Evolutionary conservation across 2,888 invertebrate species (phyloP), one percentile per base, ranked within the genome.

Genomic region (Caradrina clavipalpis): DNA sequence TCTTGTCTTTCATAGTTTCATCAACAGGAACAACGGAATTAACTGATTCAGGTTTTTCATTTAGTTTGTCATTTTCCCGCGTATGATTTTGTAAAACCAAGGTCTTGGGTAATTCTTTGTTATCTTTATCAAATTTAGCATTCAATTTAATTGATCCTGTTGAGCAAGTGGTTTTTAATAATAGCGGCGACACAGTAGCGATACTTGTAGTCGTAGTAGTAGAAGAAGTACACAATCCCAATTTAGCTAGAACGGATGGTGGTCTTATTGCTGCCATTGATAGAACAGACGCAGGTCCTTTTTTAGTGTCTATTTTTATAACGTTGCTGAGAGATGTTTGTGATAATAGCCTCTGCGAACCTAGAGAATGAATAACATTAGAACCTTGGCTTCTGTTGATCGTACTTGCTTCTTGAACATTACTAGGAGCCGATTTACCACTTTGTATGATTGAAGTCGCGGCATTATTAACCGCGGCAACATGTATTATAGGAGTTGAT

Each of bases 341-440:
- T 50, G 93, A 89, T 58, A 95, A 80, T 47, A 94, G 73, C 78
- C 94, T 89, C 85, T 93, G 94, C 6, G 94, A 88, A 84, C 91
- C 93, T 47, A 94, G 84, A 35, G 88, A 90, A 86, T 89, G 96
- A 86, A 93, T 96, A 51, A 94, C 91, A 81, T 95, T 95, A 47
- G 93, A 86, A 42, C 86, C 85, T 80, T 92, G 91, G 62, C 89
- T 90, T 86, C 93, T 90, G 73, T 80, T 93, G 7, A 90, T 85
- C 15, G 87, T 80, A 76, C 76, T 89, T 54, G 89, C 76, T 77
- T 95, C 94, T 80, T 94, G 93, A 66, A 92, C 65, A 75, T 88
- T 91, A 74, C 91, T 90, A 75, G 90, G 81, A 13, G 91, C 88
- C 45, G 94, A 85, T 87, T 96, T 80, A 58, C 88, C 86, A 84